Percentiles rank a stretch among this genome's conserved stretches.
Evolutionary conservation across 2,797 vertebrate genomes (phyloP).

Genomic region (Pangasius larnaudii): DNA sequence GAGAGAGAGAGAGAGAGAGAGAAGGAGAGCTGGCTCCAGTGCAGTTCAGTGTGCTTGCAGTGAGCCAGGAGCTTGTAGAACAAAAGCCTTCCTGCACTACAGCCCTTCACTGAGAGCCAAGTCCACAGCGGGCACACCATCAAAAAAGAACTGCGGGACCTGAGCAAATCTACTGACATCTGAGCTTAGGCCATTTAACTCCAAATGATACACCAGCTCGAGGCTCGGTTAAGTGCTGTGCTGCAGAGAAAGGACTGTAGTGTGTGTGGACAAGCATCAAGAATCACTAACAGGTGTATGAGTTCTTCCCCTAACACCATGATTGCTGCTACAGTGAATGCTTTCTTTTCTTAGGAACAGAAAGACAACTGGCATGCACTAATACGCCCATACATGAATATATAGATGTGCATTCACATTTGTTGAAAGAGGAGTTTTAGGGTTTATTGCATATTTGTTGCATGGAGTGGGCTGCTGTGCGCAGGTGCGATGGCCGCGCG

Average conservation of each 20-base stretch:
- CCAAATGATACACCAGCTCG: slow-evolving; percentile 44
- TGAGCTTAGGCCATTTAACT: slow-evolving; percentile 53
- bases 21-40: slow-evolving; percentile 43
- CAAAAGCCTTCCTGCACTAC: slow-evolving; percentile 57
- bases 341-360: background rate
- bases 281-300: slow-evolving; percentile 31
- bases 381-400: background rate
- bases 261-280: slow-evolving; percentile 15
- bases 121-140: slow-evolving; percentile 49
- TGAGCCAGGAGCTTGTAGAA: slow-evolving; percentile 77
- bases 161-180: slow-evolving; percentile 55
- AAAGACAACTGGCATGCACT: background rate
- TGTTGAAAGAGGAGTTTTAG: background rate
- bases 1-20: slow-evolving; percentile 30
- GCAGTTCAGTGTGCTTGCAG: slow-evolving; percentile 65
- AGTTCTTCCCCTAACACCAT: background rate
- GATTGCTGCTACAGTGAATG: background rate
- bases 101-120: slow-evolving; percentile 57
- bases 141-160: slow-evolving; percentile 48
- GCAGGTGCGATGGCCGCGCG: slow-evolving; percentile 46
- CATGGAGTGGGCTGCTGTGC: background rate
- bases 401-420: background rate
- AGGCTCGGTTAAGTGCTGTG: slow-evolving; percentile 36
- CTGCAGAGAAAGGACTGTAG: slow-evolving; percentile 20
- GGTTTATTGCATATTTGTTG: background rate